Evolutionary conservation across 1,140 invertebrate species (phyloP).

Genomic region (Plutomurus gul): DNA sequence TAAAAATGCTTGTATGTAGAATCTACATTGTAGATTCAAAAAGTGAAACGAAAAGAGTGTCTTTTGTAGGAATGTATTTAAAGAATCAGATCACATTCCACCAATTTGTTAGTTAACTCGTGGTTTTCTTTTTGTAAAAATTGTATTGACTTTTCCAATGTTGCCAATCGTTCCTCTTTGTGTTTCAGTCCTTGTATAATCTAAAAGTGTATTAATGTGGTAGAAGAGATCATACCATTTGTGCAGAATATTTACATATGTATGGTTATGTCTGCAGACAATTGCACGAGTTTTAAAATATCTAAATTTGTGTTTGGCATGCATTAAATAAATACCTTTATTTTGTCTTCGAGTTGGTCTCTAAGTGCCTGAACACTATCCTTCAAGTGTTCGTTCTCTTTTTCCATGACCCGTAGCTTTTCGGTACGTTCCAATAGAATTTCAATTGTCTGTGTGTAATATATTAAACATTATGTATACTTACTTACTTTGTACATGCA

Average conservation of each 20-base stretch:
- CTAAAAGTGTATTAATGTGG: no score
- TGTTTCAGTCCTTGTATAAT: not conserved
- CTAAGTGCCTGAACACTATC: not conserved
- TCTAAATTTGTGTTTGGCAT: not conserved
- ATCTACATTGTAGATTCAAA: no score
- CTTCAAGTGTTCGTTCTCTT: not conserved
- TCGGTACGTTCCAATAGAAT: not conserved
- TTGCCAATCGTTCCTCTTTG: not conserved
- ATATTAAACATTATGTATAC: not conserved
- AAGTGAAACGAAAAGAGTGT: no score
- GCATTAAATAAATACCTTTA: not conserved
- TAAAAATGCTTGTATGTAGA: no score
- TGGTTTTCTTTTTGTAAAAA: conserved; percentile 33
- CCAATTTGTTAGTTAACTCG: not conserved
- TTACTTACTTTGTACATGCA: not conserved
- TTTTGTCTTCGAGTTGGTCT: not conserved
- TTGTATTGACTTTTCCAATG: not conserved
- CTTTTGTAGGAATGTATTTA: not conserved
- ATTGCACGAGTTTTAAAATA: not conserved
- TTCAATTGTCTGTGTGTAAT: not conserved
- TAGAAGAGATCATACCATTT: no score
- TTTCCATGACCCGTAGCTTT: not conserved
- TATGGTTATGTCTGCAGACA: not conserved
- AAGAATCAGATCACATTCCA: not conserved
- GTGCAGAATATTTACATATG: no score